Conservation (phyloP, 2,888 invertebrate species). For the Stomorhina lunata region DNA sequence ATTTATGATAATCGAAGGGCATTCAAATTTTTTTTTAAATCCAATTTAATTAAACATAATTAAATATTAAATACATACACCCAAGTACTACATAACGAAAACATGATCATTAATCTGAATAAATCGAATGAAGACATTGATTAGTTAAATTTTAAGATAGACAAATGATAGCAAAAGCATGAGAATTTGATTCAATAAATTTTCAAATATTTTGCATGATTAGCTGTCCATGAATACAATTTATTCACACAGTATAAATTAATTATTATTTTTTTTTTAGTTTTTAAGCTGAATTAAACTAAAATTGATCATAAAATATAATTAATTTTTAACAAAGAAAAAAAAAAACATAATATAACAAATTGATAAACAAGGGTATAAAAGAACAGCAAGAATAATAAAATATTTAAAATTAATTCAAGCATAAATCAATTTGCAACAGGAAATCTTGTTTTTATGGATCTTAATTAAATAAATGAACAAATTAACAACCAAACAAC, state of each 20-base stretch:
- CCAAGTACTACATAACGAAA: too few relatives aligned
- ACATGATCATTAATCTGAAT: too few relatives aligned
- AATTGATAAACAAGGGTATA: neutral
- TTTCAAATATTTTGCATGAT: neutral
- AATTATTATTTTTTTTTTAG: too few relatives aligned
- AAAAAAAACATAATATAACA: neutral
- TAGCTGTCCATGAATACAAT: neutral
- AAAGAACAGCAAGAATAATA: constrained; percentile 17
- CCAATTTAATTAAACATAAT: too few relatives aligned
- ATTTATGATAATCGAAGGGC: too few relatives aligned
- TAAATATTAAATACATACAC: too few relatives aligned
- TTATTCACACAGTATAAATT: constrained; percentile 32
- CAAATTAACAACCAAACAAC: constrained; percentile 53
- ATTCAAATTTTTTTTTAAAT: too few relatives aligned
- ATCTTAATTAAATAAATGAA: constrained; percentile 66
- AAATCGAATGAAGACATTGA: too few relatives aligned
- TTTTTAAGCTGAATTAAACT: constrained; percentile 1
- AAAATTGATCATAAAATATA: constrained; percentile 48
- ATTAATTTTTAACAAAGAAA: constrained; percentile 30
- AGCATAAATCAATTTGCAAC: constrained; percentile 68
- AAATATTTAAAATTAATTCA: constrained; percentile 56
- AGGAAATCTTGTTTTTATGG: constrained; percentile 67
- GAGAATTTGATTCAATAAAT: too few relatives aligned
- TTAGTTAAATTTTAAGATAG: too few relatives aligned
- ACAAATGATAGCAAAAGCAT: too few relatives aligned